A percentile compares a stretch with the other conserved stretches of the same genome.
These are phyloP conservation scores for Lycaena phlaeas DNA, from an alignment of 2,888 invertebrate species.

Conservation along the genomic window DNA sequence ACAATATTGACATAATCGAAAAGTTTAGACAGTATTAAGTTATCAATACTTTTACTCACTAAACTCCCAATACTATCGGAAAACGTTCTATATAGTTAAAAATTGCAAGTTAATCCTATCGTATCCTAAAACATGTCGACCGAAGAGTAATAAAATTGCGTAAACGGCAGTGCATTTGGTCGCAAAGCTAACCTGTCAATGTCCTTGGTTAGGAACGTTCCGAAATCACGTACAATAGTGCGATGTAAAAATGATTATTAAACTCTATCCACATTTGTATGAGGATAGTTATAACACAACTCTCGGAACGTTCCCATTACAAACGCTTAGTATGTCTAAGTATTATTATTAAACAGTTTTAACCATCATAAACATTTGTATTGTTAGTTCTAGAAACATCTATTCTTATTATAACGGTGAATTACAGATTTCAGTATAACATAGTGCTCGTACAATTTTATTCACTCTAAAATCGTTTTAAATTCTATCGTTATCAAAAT, in stretches of 20 bases:
- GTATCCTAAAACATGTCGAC: slow-evolving; percentile 51
- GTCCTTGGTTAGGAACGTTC: neutral
- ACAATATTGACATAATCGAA: slow-evolving; percentile 3
- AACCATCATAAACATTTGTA: slow-evolving; percentile 4
- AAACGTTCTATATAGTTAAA: slow-evolving; percentile 12
- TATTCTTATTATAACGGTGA: neutral
- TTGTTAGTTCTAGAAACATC: slow-evolving; percentile 1
- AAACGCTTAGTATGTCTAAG: slow-evolving; percentile 3
- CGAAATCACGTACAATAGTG: too few relatives aligned
- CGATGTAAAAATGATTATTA: too few relatives aligned
- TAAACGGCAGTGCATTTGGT: slow-evolving; percentile 27
- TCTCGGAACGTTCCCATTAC: neutral
- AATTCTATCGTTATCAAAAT: slow-evolving; percentile 20
- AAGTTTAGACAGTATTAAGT: neutral
- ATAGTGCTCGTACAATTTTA: slow-evolving; percentile 12
- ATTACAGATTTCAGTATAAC: slow-evolving; percentile 7
- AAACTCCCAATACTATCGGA: neutral
- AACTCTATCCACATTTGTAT: too few relatives aligned
- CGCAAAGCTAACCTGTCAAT: slow-evolving; percentile 10
- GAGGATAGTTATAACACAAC: too few relatives aligned
- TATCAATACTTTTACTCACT: neutral
- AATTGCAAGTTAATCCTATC: slow-evolving; percentile 41
- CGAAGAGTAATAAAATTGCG: slow-evolving; percentile 38
- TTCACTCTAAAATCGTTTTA: slow-evolving; percentile 30
- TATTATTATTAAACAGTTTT: neutral